Base-by-base conservation (phyloP, 2,797 vertebrate species). In the Delichon dasypus region DNA sequence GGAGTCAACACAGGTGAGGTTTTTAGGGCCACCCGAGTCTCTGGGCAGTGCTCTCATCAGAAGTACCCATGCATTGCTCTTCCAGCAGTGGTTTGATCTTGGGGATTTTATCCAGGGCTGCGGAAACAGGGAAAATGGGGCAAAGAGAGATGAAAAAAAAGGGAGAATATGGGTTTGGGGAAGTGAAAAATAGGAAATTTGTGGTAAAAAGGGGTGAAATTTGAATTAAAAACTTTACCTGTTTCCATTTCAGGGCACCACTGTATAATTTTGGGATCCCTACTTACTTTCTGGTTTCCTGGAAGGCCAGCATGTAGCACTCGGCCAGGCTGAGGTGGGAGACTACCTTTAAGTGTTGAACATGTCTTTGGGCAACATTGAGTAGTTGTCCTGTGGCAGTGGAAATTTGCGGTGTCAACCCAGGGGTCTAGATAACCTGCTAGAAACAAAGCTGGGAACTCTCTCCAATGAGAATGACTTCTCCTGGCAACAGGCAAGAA, bases 31-130 rank as follows among this genome's bases (percentile, higher is more conserved):
- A 51, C 19, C 9, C 1, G 2, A 21, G 3, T 54, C 26, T 27
- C 21, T 6, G 2, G 4, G 4, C 2, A 1, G 21, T 45, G 8
- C 21, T 5, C 9, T 29, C 14, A 12, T 20, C 30, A 13, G 16
- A 42, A 7, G 4, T 16, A 32, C 13, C n/a, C 27, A 15, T 32
- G 21, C 21, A 36, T 20, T 22, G 7, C 21, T 54, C 21, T 29
- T 66, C n/a, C 11, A 47, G 13, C 27, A 32, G 29, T 4, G 13
- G 48, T 14, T 36, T 47, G 22, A 26, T 57, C 34, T 66, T 47
- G 13, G 3, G 12, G 22, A 32, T 66, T 78, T 66, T 47, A 32
- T 32, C 62, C 42, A 26, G 9, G 22, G 17, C 21, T 38, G n/a
- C 2, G 4, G 42, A 66, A 79, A 54, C 3, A 12, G 6, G 11